Percentiles rank a stretch among this genome's conserved stretches.
phyloP scores from a whole-genome alignment of 2,113 vertebrate species.

The Alethe castanea region DNA sequence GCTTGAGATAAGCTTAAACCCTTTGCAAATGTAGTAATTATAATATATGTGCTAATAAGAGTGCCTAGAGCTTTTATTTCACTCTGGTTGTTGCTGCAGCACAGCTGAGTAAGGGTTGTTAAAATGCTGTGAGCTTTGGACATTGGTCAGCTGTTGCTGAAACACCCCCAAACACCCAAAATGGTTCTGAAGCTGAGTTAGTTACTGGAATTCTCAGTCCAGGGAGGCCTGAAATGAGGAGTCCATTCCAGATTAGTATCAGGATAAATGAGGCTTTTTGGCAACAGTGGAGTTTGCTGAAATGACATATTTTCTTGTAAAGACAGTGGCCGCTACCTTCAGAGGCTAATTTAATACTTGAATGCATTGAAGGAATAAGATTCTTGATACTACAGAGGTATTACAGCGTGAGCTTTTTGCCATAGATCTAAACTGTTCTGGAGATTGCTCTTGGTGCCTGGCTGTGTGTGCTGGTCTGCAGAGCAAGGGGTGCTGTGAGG shows the following conservation, averaged over 20 bases:
- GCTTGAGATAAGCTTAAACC: background rate
- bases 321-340: background rate
- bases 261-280: background rate
- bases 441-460: background rate
- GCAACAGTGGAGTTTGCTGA: background rate
- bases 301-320: background rate
- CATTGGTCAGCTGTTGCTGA: background rate
- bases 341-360: background rate
- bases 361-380: background rate
- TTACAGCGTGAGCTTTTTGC: background rate
- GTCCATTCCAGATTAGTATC: background rate
- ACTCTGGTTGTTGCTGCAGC: background rate
- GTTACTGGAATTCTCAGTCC: background rate
- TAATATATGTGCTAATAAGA: background rate
- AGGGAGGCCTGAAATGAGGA: background rate
- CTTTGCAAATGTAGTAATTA: background rate
- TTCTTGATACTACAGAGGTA: background rate
- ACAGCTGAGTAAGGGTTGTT: background rate
- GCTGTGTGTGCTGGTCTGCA: background rate
- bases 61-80: background rate
- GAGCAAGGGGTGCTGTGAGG: background rate
- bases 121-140: background rate
- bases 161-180: background rate
- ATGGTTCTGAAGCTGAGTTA: background rate
- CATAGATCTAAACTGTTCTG: background rate